Evolutionary conservation across 64 coral and sea anemone genomes (phyloP).

Genomic region (Hydrozoanthus tunicans): DNA sequence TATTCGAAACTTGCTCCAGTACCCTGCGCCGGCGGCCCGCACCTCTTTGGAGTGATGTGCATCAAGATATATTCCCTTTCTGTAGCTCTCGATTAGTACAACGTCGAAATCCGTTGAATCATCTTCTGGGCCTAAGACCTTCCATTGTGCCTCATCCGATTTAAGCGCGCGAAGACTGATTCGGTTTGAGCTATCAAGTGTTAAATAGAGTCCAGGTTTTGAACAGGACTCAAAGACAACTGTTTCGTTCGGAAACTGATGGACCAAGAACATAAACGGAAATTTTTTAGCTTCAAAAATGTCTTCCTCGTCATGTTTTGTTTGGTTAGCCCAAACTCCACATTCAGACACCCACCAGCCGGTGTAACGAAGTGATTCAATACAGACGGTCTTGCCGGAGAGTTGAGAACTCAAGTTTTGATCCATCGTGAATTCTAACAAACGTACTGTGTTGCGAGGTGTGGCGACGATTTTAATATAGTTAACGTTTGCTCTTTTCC

Average conservation of each 20-base stretch:
- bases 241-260: too few species aligned
- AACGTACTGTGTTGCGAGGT: too few species aligned
- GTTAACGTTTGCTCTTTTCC: too few species aligned
- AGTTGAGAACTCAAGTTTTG: background rate
- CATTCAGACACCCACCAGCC: background rate
- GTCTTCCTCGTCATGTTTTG: background rate
- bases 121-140: background rate
- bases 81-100: background rate
- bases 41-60: background rate
- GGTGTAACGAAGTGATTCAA: background rate
- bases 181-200: background rate
- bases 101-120: constrained; percentile 4
- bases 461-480: too few species aligned
- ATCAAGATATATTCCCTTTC: background rate
- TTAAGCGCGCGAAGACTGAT: background rate
- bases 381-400: background rate
- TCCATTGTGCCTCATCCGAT: background rate
- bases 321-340: background rate
- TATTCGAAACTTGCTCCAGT: constrained; percentile 30
- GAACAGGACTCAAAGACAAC: background rate
- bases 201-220: background rate
- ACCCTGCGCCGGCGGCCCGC: background rate
- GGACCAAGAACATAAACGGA: background rate
- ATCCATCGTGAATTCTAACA: too few species aligned
- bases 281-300: background rate